Percentiles rank a stretch among this genome's conserved stretches.
Conservation (phyloP, 2,888 invertebrate genomes). For the Lasioglossum lativentre region DNA sequence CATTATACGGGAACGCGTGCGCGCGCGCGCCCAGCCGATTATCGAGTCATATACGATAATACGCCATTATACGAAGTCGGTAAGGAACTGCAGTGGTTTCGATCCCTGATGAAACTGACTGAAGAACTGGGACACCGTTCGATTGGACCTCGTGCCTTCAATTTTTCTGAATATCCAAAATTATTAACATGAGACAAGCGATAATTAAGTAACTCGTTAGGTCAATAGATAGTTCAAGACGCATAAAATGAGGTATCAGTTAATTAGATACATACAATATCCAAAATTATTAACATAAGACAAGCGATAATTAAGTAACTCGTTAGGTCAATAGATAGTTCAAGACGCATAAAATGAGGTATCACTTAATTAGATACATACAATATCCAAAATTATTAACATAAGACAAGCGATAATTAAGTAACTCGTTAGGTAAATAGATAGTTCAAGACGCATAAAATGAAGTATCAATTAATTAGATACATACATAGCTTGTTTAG, state of each 20-base stretch:
- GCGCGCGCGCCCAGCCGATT: conserved; percentile 26
- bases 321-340: background rate
- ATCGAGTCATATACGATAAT: conserved; percentile 51
- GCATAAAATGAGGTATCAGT: background rate
- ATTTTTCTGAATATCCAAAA: background rate
- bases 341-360: background rate
- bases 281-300: background rate
- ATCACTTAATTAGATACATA: too few relatives aligned
- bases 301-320: background rate
- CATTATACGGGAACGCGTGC: too few relatives aligned
- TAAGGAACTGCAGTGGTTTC: conserved; percentile 26
- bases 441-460: background rate
- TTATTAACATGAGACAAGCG: background rate
- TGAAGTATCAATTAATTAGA: too few relatives aligned
- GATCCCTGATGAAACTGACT: conserved; percentile 13
- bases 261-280: too few relatives aligned
- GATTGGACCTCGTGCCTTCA: conserved; percentile 5
- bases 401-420: background rate
- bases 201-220: background rate
- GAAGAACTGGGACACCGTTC: conserved; percentile 24
- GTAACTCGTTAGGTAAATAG: background rate
- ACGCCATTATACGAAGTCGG: conserved; percentile 31
- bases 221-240: background rate
- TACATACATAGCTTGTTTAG: too few relatives aligned
- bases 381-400: background rate